Evolutionary conservation across 1,140 invertebrate species (phyloP).

Genomic region (Drosophila elegans): DNA sequence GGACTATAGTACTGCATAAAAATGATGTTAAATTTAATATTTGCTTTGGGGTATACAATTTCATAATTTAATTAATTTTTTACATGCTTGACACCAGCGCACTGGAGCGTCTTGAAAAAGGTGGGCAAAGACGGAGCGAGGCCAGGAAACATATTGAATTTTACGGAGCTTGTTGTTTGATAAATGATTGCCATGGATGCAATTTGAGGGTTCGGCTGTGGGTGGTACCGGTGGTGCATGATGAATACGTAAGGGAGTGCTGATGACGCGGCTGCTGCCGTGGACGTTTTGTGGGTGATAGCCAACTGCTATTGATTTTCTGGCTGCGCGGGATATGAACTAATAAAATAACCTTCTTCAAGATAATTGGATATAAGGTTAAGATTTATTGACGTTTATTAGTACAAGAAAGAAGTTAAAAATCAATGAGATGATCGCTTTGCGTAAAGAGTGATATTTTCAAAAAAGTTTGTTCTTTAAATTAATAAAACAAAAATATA

Average conservation of each 20-base stretch:
- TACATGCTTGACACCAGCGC: constrained; percentile 34
- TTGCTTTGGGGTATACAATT: constrained; percentile 80
- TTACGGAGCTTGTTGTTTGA: constrained; percentile 69
- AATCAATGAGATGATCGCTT: no score
- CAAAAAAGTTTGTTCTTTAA: no score
- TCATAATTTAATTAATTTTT: constrained; percentile 82
- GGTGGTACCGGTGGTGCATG: background rate
- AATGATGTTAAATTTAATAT: constrained; percentile 83
- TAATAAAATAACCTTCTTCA: constrained; percentile 1
- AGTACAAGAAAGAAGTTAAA: no score
- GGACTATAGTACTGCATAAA: constrained; percentile 59
- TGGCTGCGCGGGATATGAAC: constrained; percentile 8
- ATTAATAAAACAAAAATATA: no score
- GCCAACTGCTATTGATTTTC: constrained; percentile 21
- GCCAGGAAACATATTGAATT: constrained; percentile 73
- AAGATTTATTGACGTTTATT: no score
- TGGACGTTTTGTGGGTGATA: background rate
- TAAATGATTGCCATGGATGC: constrained; percentile 79
- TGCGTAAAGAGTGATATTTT: no score
- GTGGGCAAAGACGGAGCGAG: constrained; percentile 3
- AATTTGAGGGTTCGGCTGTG: constrained; percentile 34
- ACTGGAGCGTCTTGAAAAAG: constrained; percentile 43
- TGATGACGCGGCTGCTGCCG: constrained; percentile 16
- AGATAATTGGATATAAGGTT: no score
- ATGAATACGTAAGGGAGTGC: constrained; percentile 7